A percentile compares a stretch with the other conserved stretches of the same genome.
Evolutionary conservation across 2,113 vertebrate species (phyloP).

Genomic region (Clinocottus analis): DNA sequence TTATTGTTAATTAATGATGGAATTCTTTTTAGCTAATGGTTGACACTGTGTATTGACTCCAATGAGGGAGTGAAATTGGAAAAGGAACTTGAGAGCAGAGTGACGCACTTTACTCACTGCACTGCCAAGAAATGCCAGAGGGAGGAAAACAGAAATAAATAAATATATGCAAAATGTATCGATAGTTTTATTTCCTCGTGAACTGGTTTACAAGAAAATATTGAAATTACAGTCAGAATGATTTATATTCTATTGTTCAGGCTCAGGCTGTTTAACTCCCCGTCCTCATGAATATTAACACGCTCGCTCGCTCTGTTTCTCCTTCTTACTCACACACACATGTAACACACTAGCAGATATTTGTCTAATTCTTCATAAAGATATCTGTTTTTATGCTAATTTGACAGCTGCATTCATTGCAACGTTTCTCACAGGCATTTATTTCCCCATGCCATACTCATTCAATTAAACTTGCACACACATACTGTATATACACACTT

Average conservation of each 20-base stretch:
- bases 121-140: slow-evolving; percentile 42
- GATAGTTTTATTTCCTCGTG: slow-evolving; percentile 72
- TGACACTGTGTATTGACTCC: slow-evolving; percentile 57
- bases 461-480: slow-evolving; percentile 21
- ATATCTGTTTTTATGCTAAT: slow-evolving; percentile 75
- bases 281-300: slow-evolving; percentile 76
- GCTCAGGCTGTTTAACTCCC: slow-evolving; percentile 72
- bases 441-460: slow-evolving; percentile 59
- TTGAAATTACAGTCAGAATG: slow-evolving; percentile 78
- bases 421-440: slow-evolving; percentile 54
- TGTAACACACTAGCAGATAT: slow-evolving; percentile 44
- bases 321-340: slow-evolving; percentile 25
- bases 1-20: slow-evolving; percentile 70
- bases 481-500: slow-evolving; percentile 17
- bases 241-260: slow-evolving; percentile 80
- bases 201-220: slow-evolving; percentile 81
- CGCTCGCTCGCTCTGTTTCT: slow-evolving; percentile 27
- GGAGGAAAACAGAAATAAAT: slow-evolving; percentile 65
- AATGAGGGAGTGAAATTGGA: slow-evolving; percentile 52
- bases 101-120: slow-evolving; percentile 54
- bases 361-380: slow-evolving; percentile 70
- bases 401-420: slow-evolving; percentile 74
- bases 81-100: slow-evolving; percentile 49
- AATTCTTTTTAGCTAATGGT: slow-evolving; percentile 61
- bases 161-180: slow-evolving; percentile 75